These are phyloP conservation scores for Protomyctophum bolini DNA, from an alignment of 2,113 vertebrate species.

Conservation along the genomic window DNA sequence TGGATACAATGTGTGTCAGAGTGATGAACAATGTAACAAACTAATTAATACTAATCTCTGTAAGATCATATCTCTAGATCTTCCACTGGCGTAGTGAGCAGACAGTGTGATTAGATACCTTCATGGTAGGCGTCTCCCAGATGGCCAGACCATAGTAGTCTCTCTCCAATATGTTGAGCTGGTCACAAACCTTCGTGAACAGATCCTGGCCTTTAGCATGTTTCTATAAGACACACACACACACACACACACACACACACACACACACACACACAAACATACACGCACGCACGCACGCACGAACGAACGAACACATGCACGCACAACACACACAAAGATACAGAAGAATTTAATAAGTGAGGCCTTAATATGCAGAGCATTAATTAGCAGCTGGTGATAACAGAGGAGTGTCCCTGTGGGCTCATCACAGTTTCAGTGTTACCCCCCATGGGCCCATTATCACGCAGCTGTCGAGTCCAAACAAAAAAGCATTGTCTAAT, in stretches of 20 bases:
- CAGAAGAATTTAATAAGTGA: too few species aligned
- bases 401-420: not conserved
- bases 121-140: conserved; percentile 85
- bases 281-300: not conserved
- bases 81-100: too few species aligned
- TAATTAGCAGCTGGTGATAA: conserved; percentile 13
- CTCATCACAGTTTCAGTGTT: too few species aligned
- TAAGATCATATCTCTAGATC: too few species aligned
- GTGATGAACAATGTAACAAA: too few species aligned
- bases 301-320: too few species aligned
- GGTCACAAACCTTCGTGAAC: conserved; percentile 92
- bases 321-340: too few species aligned
- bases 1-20: not conserved
- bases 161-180: conserved; percentile 96
- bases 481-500: too few species aligned
- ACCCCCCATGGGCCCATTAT: too few species aligned
- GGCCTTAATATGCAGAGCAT: not conserved
- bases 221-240: conserved; percentile 81
- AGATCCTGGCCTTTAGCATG: conserved; percentile 94
- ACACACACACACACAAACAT: not conserved
- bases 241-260: conserved; percentile 24
- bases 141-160: conserved; percentile 94
- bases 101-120: conserved; percentile 73
- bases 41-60: too few species aligned
- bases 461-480: too few species aligned